Evolutionary conservation across 2,888 invertebrate genomes (phyloP), one percentile per base, ranked within the genome.

Genomic region (Sarcophaga rosellei): DNA sequence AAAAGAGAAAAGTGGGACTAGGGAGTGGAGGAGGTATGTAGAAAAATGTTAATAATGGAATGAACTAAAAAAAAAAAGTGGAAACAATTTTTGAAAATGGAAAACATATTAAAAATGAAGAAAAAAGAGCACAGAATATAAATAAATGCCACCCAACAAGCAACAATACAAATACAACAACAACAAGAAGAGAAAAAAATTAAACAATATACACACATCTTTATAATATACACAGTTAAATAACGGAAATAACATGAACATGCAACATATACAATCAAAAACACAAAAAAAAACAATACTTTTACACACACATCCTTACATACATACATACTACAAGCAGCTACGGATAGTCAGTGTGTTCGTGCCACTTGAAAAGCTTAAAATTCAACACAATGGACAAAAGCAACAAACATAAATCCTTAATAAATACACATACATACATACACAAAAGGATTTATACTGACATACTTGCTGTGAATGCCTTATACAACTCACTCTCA

Each of bases 61-160:
- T 90, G 90, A 89, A 88, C 65, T 69, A 66, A 17, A n/a, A 44
- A 53, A 89, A 88, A 88, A 88, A 91, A 90, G 88, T n/a, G 87
- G 69, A 74, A 66, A 25, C 12, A 59, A 69, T 23, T 20, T 47
- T 53, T 21, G 5, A 15, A 75, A 62, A 25, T 25, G 65, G 35
- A 75, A 73, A 45, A 53, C 65, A 66, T 53, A 44, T 61, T 53
- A 53, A 53, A 69, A 59, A 25, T 11, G 35, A 61, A 74, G 57
- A 66, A 57, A 23, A 72, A 81, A 69, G 53, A 70, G 73, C 3
- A 81, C 70, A 78, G 12, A 53, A 75, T 61, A 78, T 66, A 78
- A 90, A 90, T 90, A 91, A 91, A 90, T 91, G 69, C 74, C 59
- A 65, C 61, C 53, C 62, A 57, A 72, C 45, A 57, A 66, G 5